phyloP scores from a whole-genome alignment of 2,113 vertebrate genomes.

The Trichomycterus rosablanca region DNA sequence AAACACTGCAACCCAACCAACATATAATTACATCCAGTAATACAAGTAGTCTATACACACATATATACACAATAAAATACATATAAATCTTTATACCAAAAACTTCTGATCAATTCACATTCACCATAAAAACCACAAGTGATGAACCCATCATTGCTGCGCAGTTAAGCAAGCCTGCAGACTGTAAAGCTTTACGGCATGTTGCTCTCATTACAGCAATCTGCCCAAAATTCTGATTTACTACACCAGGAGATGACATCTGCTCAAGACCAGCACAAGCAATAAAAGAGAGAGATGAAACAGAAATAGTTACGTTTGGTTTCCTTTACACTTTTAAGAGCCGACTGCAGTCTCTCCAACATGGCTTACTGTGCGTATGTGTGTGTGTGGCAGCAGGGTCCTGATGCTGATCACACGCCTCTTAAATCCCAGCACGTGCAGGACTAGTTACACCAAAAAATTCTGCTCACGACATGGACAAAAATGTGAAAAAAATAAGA shows the following conservation, averaged over 20 bases:
- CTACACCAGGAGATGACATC: too few species aligned
- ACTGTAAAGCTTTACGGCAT: background rate
- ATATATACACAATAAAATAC: too few species aligned
- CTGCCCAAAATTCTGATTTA: too few species aligned
- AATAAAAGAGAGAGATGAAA: background rate
- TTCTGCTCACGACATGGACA: background rate
- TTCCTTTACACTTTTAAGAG: constrained; percentile 52
- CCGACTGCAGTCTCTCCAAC: constrained; percentile 53
- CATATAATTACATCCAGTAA: too few species aligned
- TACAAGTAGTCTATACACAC: too few species aligned
- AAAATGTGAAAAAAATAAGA: background rate
- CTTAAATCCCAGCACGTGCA: constrained; percentile 32
- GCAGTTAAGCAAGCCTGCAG: background rate
- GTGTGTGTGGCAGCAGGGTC: constrained; percentile 24
- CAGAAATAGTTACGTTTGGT: constrained; percentile 47
- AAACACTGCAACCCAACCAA: too few species aligned
- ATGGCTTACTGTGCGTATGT: constrained; percentile 37
- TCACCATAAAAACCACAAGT: constrained; percentile 1
- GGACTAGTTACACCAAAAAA: background rate
- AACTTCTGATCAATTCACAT: background rate
- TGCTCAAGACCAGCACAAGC: background rate
- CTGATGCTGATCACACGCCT: constrained; percentile 33
- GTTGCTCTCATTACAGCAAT: constrained; percentile 7
- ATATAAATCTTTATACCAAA: too few species aligned
- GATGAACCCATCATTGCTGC: background rate